Evolutionary conservation across 2,888 invertebrate species (phyloP).

Genomic region (Andrena fulva): DNA sequence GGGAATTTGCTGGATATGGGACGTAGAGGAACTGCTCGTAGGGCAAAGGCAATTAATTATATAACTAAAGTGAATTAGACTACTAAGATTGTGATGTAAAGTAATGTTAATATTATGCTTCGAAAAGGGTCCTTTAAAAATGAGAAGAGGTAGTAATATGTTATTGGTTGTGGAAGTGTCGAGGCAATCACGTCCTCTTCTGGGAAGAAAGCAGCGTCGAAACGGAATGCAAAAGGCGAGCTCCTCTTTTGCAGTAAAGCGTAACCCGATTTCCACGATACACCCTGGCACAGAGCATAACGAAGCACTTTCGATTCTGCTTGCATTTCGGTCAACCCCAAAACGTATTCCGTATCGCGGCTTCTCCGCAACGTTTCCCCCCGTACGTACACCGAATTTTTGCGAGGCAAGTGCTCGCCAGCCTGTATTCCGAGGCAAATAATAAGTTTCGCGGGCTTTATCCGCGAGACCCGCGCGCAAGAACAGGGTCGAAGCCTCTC

Average conservation of each 20-base stretch:
- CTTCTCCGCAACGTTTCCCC: not conserved
- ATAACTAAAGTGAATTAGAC: too few relatives aligned
- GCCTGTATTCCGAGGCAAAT: not conserved
- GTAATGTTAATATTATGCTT: too few relatives aligned
- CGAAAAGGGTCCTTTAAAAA: too few relatives aligned
- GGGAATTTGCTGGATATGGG: too few relatives aligned
- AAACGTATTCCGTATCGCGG: not conserved
- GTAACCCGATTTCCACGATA: not conserved
- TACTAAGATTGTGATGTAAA: too few relatives aligned
- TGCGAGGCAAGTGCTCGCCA: not conserved
- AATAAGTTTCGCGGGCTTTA: not conserved
- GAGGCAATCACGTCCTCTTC: too few relatives aligned
- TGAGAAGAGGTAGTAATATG: too few relatives aligned
- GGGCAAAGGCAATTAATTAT: too few relatives aligned
- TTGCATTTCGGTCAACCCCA: slow-evolving; percentile 26
- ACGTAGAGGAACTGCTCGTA: too few relatives aligned
- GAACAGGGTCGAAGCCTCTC: not conserved
- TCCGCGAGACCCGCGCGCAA: not conserved
- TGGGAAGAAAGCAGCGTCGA: not conserved
- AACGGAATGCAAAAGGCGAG: not conserved
- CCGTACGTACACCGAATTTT: slow-evolving; percentile 40
- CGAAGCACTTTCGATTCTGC: slow-evolving; percentile 44
- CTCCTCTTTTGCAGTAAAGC: slow-evolving; percentile 15
- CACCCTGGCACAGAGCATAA: slow-evolving; percentile 10
- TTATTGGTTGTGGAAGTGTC: too few relatives aligned